Percentiles rank a stretch among this genome's conserved stretches.
phyloP scores from a whole-genome alignment of 2,888 invertebrate genomes.

The Drosophila putrida region DNA sequence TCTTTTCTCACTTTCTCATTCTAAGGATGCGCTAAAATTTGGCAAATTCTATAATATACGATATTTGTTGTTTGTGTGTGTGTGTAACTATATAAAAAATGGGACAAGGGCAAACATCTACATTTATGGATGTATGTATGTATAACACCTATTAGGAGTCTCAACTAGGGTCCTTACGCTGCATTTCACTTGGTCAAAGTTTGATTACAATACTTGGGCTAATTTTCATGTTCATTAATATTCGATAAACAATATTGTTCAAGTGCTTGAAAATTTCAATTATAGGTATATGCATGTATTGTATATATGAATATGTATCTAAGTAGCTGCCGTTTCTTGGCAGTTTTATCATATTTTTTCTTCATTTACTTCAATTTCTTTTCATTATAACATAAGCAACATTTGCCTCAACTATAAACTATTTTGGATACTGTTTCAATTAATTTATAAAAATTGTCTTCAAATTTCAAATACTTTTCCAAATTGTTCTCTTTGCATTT shows the following conservation, averaged over 20 bases:
- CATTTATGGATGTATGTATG: conserved; percentile 7
- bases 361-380: conserved; percentile 24
- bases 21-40: conserved; percentile 70
- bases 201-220: conserved; percentile 55
- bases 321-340: conserved; percentile 44
- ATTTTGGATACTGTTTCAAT: conserved; percentile 51
- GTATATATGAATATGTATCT: conserved; percentile 2
- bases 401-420: conserved; percentile 38
- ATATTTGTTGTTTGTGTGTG: conserved; percentile 12
- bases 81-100: conserved; percentile 29
- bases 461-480: conserved; percentile 50
- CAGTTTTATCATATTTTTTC: conserved; percentile 32
- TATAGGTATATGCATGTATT: conserved; percentile 9
- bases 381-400: conserved; percentile 17
- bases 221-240: conserved; percentile 38
- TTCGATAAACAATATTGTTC: conserved; percentile 63
- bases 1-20: conserved; percentile 11
- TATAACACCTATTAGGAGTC: conserved; percentile 45
- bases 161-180: conserved; percentile 50
- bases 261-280: conserved; percentile 50
- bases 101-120: conserved; percentile 35
- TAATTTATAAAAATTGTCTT: conserved; percentile 63
- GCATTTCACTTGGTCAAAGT: conserved; percentile 59
- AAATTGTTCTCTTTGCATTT: conserved; percentile 1
- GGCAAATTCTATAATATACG: conserved; percentile 70